phyloP scores from a whole-genome alignment of 2,113 vertebrate species.

The Notiomystis cincta region DNA sequence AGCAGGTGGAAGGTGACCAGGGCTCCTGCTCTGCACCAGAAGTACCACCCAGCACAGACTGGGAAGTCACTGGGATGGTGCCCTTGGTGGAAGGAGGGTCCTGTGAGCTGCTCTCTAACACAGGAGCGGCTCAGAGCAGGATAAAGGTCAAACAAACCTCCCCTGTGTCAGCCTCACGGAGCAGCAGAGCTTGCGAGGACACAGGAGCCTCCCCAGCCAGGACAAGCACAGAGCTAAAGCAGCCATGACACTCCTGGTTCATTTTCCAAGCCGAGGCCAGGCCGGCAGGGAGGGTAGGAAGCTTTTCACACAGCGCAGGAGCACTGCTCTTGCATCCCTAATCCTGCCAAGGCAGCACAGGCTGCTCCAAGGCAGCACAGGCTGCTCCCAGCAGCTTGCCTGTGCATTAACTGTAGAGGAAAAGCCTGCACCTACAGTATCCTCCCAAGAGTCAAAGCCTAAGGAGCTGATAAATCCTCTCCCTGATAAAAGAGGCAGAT shows the following conservation, averaged over 20 bases:
- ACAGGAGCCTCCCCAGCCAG: neutral
- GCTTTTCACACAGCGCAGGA: neutral
- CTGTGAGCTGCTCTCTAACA: accelerated
- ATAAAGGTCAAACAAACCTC: neutral
- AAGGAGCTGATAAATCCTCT: neutral
- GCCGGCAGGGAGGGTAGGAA: neutral
- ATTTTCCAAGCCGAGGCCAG: neutral
- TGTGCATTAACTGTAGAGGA: neutral
- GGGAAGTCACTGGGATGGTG: neutral
- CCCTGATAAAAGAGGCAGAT: neutral
- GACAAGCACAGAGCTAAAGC: neutral
- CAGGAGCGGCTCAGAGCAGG: neutral
- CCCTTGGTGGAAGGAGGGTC: neutral
- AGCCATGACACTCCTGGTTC: accelerated
- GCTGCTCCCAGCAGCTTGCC: neutral
- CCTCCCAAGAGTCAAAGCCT: neutral
- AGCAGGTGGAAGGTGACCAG: neutral
- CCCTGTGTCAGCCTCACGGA: accelerated
- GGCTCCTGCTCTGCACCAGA: neutral
- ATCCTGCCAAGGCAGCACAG: neutral
- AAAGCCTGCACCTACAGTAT: neutral
- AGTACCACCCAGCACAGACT: neutral
- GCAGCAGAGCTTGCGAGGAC: neutral
- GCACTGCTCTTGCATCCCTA: neutral
- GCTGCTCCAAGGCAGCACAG: neutral